Evolutionary conservation across 2,113 vertebrate genomes (phyloP).

Genomic region (Phoenicopterus ruber): DNA sequence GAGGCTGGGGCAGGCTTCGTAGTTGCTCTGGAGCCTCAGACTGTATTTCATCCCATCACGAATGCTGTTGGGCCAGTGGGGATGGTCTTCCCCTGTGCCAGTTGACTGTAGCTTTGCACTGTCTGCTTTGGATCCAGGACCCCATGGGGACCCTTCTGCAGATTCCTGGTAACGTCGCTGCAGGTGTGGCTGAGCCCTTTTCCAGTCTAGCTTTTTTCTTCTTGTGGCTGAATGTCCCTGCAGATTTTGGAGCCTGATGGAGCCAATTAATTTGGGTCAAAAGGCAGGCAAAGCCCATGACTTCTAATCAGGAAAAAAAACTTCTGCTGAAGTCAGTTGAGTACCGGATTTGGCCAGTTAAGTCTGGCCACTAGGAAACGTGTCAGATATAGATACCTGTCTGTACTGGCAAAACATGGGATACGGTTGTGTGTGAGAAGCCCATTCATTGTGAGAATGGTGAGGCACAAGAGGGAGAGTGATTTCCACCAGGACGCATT

Average conservation of each 20-base stretch:
- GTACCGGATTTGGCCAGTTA: not conserved
- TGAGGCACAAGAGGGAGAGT: not conserved
- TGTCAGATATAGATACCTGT: not conserved
- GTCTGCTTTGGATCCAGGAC: not conserved
- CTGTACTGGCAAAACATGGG: not conserved
- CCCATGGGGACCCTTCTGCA: not conserved
- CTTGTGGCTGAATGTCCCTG: not conserved
- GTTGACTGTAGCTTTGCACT: not conserved
- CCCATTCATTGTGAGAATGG: not conserved
- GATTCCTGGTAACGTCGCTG: rapidly evolving
- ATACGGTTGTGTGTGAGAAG: not conserved
- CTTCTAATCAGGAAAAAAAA: not conserved
- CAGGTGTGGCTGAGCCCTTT: not conserved
- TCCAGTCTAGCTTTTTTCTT: not conserved
- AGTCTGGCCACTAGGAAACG: not conserved
- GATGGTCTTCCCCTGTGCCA: not conserved
- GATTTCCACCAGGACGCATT: constrained; percentile 3
- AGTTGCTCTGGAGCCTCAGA: not conserved
- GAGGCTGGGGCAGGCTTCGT: not conserved
- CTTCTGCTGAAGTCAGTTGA: not conserved
- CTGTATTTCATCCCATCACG: not conserved
- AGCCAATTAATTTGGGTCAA: not conserved
- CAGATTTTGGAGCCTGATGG: not conserved
- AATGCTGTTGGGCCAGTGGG: not conserved
- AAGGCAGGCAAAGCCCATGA: not conserved